Evolutionary conservation across 2,113 vertebrate genomes (phyloP), one percentile per base, ranked within the genome.

Genomic region (Riparia riparia): DNA sequence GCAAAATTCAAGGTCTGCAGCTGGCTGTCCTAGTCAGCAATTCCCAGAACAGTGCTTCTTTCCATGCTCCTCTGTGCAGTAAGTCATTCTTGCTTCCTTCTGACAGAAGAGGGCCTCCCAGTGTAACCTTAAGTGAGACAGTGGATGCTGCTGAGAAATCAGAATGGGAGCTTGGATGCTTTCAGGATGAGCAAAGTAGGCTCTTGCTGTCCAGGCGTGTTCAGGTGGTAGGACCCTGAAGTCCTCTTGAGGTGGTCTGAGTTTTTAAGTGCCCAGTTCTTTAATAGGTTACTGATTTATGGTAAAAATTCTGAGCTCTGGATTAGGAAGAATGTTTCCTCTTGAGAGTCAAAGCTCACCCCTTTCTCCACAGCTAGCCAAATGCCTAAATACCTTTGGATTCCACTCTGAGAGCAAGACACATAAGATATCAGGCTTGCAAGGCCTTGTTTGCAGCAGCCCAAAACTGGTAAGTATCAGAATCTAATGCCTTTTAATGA

Each of bases 31-130:
- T 77, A 37, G 60, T 41, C 66, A 57, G 49, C 28, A 26, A 24
- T 39, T 80, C 18, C 26, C 29, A 51, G 81, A 66, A 17, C 39
- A 47, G 26, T 29, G 63, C 45, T 86, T 28, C 17, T 61, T 42
- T 90, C 14, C 32, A 17, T 70, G 54, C 39, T 60, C 19, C 68
- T 66, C 65, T 45, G n/a, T 82, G 58, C 68, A 32, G 54, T 90
- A 83, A 63, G 83, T 93, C 50, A 83, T 26, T 39, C 28, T 12
- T 88, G 42, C 82, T 88, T 57, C 42, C 1, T 66, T 83, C 54
- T 0, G 2, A 90, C 95, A 83, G 94, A 83, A 97, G 95, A 83
- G 95, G 94, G 89, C 94, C 94, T 96, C 76, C 79, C 86, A 78
- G 44, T 7, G 78, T 95, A 77, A 90, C 82, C 80, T 90, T 86